These are phyloP conservation scores for Sardinella longiceps DNA, from an alignment of 2,797 vertebrate genomes.

Conservation along the genomic window DNA sequence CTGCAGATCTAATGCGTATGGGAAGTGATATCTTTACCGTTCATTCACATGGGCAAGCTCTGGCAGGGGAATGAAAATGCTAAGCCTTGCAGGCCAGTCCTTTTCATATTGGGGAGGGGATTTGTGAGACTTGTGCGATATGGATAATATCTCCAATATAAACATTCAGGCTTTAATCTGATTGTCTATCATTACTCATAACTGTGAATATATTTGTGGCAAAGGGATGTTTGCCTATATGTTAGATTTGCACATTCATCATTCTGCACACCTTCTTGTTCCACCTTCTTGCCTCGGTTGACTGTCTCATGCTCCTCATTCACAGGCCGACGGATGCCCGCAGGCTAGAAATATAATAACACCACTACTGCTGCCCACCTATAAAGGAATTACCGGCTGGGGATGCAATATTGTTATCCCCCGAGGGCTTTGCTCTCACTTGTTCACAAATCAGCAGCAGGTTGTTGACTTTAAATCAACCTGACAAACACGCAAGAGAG, in stretches of 20 bases:
- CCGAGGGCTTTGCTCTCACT: constrained; percentile 12
- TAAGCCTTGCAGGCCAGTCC: background rate
- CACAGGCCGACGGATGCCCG: background rate
- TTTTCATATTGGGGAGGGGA: background rate
- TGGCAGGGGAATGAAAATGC: background rate
- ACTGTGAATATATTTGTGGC: background rate
- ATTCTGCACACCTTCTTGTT: background rate
- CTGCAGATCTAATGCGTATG: background rate
- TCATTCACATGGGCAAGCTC: background rate
- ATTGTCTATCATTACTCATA: background rate
- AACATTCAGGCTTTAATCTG: constrained; percentile 7
- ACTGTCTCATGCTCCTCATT: background rate
- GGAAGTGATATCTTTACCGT: background rate
- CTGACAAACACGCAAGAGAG: constrained; percentile 8
- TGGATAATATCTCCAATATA: background rate
- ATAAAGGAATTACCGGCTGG: background rate
- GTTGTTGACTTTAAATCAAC: constrained; percentile 11
- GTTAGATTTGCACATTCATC: background rate
- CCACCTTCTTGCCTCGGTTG: background rate
- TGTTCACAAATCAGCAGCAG: constrained; percentile 19
- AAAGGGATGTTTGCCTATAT: background rate
- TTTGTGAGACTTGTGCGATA: background rate
- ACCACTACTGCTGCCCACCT: background rate
- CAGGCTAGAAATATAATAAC: background rate
- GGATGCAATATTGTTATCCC: constrained; percentile 15